These are phyloP conservation scores for Lophura nycthemera DNA, from an alignment of 2,113 vertebrate genomes.

Conservation along the genomic window DNA sequence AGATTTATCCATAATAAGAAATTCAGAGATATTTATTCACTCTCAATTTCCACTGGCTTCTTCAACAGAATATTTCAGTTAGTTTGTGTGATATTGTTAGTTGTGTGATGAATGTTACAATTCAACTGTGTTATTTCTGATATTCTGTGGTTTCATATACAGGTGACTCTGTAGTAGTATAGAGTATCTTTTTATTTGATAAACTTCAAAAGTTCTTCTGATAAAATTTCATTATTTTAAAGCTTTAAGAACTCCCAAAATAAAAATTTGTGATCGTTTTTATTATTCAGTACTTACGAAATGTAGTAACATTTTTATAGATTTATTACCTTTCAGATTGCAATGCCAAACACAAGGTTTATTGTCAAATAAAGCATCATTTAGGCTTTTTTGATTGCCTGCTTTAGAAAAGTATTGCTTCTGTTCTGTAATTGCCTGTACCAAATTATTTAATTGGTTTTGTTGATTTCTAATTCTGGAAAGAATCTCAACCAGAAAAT, in stretches of 20 bases:
- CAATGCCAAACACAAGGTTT: constrained; percentile 77
- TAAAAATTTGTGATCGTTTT: constrained; percentile 66
- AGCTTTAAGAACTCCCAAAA: constrained; percentile 41
- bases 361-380: constrained; percentile 76
- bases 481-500: constrained; percentile 62
- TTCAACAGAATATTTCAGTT: background rate
- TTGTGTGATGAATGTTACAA: background rate
- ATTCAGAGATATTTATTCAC: background rate
- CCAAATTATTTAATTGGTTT: constrained; percentile 77
- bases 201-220: constrained; percentile 2
- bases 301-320: constrained; percentile 66
- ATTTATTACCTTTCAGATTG: constrained; percentile 74
- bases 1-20: background rate
- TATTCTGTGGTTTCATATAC: background rate
- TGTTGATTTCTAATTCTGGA: constrained; percentile 77
- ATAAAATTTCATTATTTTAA: constrained; percentile 38
- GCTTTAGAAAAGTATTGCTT: constrained; percentile 61
- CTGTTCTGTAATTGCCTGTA: constrained; percentile 67
- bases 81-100: background rate
- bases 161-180: background rate
- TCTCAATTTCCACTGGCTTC: background rate
- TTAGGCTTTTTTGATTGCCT: constrained; percentile 73
- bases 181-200: constrained; percentile 14
- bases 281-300: constrained; percentile 69
- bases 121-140: background rate